Conservation (phyloP, 64 coral and sea anemone genomes). For the Cladopsammia gracilis region DNA sequence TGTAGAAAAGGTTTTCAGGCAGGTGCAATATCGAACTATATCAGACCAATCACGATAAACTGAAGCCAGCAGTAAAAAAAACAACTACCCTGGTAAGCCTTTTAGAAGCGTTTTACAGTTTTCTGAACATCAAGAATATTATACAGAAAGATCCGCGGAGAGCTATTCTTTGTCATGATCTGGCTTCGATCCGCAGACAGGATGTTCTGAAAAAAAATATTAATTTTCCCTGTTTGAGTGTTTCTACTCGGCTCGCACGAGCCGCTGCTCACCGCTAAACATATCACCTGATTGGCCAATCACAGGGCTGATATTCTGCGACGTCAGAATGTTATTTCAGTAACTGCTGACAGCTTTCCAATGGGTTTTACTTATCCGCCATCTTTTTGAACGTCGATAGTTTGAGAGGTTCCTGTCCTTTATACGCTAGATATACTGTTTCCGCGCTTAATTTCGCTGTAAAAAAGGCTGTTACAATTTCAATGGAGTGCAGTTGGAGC, state of each 20-base stretch:
- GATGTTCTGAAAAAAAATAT: conserved; percentile 10
- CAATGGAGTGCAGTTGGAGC: neutral
- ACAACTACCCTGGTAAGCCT: neutral
- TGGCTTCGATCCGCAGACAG: neutral
- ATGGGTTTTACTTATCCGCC: neutral
- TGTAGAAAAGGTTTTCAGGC: neutral
- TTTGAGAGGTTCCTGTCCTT: neutral
- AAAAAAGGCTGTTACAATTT: neutral
- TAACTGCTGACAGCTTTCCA: neutral
- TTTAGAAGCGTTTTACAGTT: neutral
- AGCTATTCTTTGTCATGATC: neutral
- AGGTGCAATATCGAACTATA: conserved; percentile 12
- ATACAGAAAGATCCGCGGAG: neutral
- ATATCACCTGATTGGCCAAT: conserved; percentile 4
- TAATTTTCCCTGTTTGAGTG: neutral
- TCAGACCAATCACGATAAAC: neutral
- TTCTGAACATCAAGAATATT: neutral
- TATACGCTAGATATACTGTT: neutral
- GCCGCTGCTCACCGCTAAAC: neutral
- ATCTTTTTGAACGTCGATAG: neutral
- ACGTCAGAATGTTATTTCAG: conserved; percentile 52
- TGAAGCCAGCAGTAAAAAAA: neutral
- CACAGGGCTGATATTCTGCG: neutral
- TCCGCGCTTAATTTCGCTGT: neutral
- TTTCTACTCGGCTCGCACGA: no score